phyloP scores from a whole-genome alignment of 2,113 vertebrate species.

The Lepisosteus oculatus region DNA sequence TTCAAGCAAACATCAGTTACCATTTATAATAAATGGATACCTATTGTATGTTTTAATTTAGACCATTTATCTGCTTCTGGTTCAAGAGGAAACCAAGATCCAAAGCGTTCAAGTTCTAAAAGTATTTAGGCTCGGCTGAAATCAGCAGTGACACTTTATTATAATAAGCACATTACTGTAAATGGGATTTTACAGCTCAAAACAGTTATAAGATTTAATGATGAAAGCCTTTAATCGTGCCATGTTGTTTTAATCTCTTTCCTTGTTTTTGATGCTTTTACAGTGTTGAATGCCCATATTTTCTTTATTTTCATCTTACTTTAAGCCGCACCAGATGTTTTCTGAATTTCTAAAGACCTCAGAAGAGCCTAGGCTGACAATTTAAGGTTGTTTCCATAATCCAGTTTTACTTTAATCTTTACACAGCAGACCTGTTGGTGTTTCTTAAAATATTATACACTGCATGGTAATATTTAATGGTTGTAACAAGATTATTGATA shows the following conservation, averaged over 20 bases:
- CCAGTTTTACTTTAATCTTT: conserved; percentile 66
- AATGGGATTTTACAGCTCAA: conserved; percentile 4
- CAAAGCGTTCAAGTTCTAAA: neutral
- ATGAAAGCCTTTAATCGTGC: conserved; percentile 3
- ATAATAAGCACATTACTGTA: neutral
- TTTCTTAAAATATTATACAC: conserved; percentile 25
- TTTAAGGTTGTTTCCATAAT: conserved; percentile 60
- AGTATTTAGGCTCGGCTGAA: neutral
- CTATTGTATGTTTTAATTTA: too few species aligned
- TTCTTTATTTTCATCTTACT: conserved; percentile 35
- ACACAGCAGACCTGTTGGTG: conserved; percentile 58
- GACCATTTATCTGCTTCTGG: too few species aligned
- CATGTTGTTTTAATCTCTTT: conserved; percentile 37
- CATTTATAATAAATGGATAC: too few species aligned
- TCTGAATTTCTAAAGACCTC: conserved; percentile 61
- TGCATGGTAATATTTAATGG: conserved; percentile 44
- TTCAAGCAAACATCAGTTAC: too few species aligned
- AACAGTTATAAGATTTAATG: neutral
- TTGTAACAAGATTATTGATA: conserved; percentile 50
- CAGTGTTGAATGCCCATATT: neutral
- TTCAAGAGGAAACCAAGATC: neutral
- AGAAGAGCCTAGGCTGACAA: conserved; percentile 59
- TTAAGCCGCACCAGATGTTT: conserved; percentile 66
- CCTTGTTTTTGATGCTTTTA: conserved; percentile 32
- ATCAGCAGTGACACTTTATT: neutral